Percentiles rank a stretch among this genome's conserved stretches.
These are phyloP conservation scores for Glyphotaelius pellucidus DNA, from an alignment of 2,888 invertebrate genomes.

Conservation along the genomic window DNA sequence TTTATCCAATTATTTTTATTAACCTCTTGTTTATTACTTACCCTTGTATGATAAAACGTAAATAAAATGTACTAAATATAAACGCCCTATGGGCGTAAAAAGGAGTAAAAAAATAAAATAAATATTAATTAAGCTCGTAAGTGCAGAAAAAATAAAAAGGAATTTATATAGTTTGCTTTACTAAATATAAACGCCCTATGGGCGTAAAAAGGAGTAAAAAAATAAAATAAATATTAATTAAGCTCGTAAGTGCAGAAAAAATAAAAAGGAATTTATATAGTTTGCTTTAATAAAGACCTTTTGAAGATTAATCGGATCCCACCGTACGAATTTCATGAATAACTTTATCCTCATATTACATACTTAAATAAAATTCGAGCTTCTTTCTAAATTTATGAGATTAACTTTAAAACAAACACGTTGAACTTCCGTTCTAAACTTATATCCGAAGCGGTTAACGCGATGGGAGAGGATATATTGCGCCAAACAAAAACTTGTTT, in stretches of 20 bases:
- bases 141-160: not conserved
- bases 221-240: too few relatives aligned
- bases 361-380: not conserved
- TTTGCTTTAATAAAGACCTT: not conserved
- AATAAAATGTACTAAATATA: too few relatives aligned
- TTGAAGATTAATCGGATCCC: not conserved
- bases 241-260: not conserved
- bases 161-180: not conserved
- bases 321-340: not conserved
- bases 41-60: too few relatives aligned
- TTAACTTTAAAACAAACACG: not conserved
- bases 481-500: slow-evolving; percentile 12
- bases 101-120: too few relatives aligned
- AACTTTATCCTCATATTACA: not conserved
- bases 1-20: too few relatives aligned
- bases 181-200: too few relatives aligned
- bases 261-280: not conserved
- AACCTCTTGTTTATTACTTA: too few relatives aligned
- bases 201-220: too few relatives aligned
- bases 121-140: not conserved
- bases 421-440: not conserved
- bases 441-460: not conserved
- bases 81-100: too few relatives aligned
- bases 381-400: not conserved
- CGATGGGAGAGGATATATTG: not conserved